Base-by-base conservation (phyloP, 2,888 invertebrate species). In the Muscina levida region DNA sequence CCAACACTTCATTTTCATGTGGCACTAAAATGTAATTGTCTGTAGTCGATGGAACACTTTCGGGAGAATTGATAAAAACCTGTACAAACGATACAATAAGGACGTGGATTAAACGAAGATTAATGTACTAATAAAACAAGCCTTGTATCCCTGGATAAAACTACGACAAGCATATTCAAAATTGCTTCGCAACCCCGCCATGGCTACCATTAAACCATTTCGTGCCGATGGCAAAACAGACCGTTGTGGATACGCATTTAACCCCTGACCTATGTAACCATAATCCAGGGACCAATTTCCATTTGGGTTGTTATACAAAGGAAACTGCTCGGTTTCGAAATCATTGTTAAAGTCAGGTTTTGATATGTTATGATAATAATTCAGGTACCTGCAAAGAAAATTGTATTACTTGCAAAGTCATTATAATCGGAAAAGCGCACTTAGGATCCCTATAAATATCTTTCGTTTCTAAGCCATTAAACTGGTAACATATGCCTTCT, bases 91-190 rank as follows among this genome's bases (percentile, higher is more conserved):
- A 37, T 72, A n/a, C n/a, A n/a, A n/a, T n/a, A n/a, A n/a, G n/a
- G n/a, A n/a, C n/a, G n/a, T n/a, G n/a, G n/a, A n/a, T n/a, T n/a
- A n/a, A n/a, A n/a, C n/a, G n/a, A n/a, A n/a, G n/a, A n/a, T n/a
- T n/a, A n/a, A n/a, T n/a, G n/a, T n/a, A n/a, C n/a, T n/a, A n/a
- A n/a, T n/a, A n/a, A n/a, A n/a, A n/a, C n/a, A n/a, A 10, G 77
- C 83, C 92, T 94, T 94, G 85, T 93, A 94, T 44, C 94, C 94
- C 89, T 94, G 93, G 1, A 94, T 93, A 0, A 94, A 57, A 3
- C 26, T 94, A 83, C 92, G 92, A 85, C 94, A 94, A 44, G 93
- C 89, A 85, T 93, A 94, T 85, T 94, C 94, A 71, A 93, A 88
- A 86, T 94, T 93, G 17, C 91, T 87, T 77, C 91, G 89, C 77